Conservation (phyloP, 2,888 invertebrate genomes). For the Beris chalybata region DNA sequence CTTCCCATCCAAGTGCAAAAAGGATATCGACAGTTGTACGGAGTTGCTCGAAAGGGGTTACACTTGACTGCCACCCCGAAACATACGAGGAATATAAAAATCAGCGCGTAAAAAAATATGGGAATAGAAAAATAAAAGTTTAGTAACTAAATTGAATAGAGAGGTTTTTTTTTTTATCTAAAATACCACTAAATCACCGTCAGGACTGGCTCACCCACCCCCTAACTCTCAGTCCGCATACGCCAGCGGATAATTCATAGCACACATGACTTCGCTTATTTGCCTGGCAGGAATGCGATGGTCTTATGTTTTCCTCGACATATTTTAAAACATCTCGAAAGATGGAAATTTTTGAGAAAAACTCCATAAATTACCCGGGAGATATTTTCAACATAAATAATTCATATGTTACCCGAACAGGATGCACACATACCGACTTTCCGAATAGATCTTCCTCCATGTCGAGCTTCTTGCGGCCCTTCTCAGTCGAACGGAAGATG, state of each 20-base stretch:
- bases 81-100: slow-evolving; percentile 20
- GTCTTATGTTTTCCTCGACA: slow-evolving; percentile 29
- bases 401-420: slow-evolving; percentile 35
- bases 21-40: slow-evolving; percentile 19
- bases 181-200: slow-evolving; percentile 39
- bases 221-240: not conserved
- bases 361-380: slow-evolving; percentile 39
- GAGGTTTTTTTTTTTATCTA: slow-evolving; percentile 38
- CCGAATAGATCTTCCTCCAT: not conserved
- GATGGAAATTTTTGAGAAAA: slow-evolving; percentile 37
- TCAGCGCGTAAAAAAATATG: slow-evolving; percentile 28
- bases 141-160: slow-evolving; percentile 36
- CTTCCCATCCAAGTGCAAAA: slow-evolving; percentile 14
- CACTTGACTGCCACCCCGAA: slow-evolving; percentile 8
- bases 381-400: slow-evolving; percentile 41
- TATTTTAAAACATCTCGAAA: slow-evolving; percentile 37
- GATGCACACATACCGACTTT: slow-evolving; percentile 21
- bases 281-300: slow-evolving; percentile 19
- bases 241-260: not conserved
- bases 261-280: slow-evolving; percentile 34
- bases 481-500: slow-evolving; percentile 35
- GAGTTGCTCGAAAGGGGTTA: slow-evolving; percentile 17
- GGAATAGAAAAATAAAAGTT: slow-evolving; percentile 34
- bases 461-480: slow-evolving; percentile 5
- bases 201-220: slow-evolving; percentile 3